Conservation (phyloP, 2,113 vertebrate genomes). For the Ctenomys sociabilis region DNA sequence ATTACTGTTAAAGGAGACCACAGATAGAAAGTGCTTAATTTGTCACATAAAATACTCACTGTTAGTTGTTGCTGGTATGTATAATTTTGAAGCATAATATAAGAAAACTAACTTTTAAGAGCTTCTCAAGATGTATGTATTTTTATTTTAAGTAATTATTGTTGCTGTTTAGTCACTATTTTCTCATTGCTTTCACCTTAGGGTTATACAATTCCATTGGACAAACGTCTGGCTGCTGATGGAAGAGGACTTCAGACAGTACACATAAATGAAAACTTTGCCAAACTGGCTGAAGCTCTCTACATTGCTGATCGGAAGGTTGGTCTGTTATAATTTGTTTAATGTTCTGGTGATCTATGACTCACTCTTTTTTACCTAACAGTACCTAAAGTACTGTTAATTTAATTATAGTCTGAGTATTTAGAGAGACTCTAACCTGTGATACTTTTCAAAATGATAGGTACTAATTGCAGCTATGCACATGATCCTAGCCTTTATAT, state of each 20-base stretch:
- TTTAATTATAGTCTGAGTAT: background rate
- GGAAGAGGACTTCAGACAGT: conserved; percentile 97
- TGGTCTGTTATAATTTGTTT: conserved; percentile 48
- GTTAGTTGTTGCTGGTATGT: background rate
- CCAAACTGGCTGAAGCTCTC: conserved; percentile 97
- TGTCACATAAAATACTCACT: background rate
- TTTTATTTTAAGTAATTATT: conserved; percentile 26
- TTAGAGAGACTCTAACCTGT: background rate
- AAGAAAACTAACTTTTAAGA: background rate
- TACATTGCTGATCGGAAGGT: conserved; percentile 99
- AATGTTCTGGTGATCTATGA: conserved; percentile 14
- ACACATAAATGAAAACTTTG: conserved; percentile 99
- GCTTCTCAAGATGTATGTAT: conserved; percentile 3
- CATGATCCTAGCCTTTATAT: background rate
- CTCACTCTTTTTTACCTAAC: background rate
- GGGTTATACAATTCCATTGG: conserved; percentile 99
- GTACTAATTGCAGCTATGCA: background rate
- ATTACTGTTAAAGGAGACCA: background rate
- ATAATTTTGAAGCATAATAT: background rate
- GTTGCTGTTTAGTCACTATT: conserved; percentile 46
- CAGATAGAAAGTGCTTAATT: background rate
- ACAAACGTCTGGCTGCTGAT: conserved; percentile 97
- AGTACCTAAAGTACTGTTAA: background rate
- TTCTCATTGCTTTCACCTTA: conserved; percentile 75
- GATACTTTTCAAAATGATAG: background rate